These are phyloP conservation scores for Anguilla anguilla DNA, from an alignment of 2,797 vertebrate genomes.

Conservation along the genomic window DNA sequence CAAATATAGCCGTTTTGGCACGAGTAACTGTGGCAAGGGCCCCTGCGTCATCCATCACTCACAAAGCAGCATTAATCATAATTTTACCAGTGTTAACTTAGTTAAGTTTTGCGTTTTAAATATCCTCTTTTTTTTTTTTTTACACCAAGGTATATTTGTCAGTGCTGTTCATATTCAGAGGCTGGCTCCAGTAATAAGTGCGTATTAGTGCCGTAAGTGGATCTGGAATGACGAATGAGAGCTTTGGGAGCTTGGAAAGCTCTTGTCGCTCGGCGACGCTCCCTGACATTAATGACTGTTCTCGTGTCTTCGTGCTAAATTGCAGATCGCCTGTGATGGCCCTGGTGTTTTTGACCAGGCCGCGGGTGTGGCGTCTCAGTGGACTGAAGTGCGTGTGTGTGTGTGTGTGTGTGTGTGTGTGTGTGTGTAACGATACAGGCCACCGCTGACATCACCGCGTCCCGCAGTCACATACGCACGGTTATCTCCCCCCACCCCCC, in stretches of 20 bases:
- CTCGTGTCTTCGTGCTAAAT: neutral
- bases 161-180: neutral
- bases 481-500: neutral
- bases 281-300: neutral
- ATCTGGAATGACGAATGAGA: slow-evolving; percentile 1
- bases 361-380: neutral
- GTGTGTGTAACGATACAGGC: neutral
- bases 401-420: neutral
- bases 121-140: neutral
- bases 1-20: neutral
- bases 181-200: neutral
- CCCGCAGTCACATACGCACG: neutral
- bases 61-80: neutral
- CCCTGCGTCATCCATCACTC: neutral
- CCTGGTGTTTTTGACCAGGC: neutral
- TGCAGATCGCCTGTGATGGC: neutral
- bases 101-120: no score
- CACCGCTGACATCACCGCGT: neutral
- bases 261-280: neutral
- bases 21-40: neutral
- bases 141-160: neutral
- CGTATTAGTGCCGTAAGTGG: neutral
- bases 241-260: neutral
- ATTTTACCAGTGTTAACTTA: neutral
- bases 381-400: neutral